phyloP scores from a whole-genome alignment of 2,888 invertebrate genomes.

The Oegoconia quadripuncta region DNA sequence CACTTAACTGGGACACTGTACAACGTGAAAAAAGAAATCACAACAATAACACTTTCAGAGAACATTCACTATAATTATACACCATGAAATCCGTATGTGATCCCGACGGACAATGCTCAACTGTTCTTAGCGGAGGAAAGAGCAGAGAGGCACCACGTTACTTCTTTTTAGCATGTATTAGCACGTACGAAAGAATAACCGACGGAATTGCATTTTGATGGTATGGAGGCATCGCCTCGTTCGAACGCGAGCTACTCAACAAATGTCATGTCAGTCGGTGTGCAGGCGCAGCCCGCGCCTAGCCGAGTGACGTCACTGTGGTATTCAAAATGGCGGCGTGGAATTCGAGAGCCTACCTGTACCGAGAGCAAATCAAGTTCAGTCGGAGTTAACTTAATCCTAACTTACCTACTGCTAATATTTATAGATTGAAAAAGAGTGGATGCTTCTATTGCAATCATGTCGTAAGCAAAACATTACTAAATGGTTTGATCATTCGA shows the following conservation, averaged over 20 bases:
- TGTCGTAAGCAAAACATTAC: too few species aligned
- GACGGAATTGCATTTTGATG: constrained; percentile 66
- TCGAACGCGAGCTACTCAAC: constrained; percentile 58
- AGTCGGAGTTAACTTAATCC: constrained; percentile 5
- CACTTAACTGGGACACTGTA: constrained; percentile 64
- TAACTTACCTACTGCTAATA: background rate
- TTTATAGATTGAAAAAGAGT: too few species aligned
- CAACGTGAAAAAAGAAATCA: constrained; percentile 67
- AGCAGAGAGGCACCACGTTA: constrained; percentile 64
- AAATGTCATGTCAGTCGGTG: constrained; percentile 55
- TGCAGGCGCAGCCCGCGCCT: constrained; percentile 70
- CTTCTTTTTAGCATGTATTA: constrained; percentile 46
- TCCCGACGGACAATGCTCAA: constrained; percentile 44
- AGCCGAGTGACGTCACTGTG: constrained; percentile 69
- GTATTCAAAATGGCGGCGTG: constrained; percentile 76
- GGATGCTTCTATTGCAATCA: too few species aligned
- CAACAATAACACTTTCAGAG: constrained; percentile 64
- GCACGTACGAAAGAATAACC: constrained; percentile 59
- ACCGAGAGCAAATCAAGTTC: constrained; percentile 13
- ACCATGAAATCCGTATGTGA: constrained; percentile 39
- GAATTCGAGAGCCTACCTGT: constrained; percentile 71
- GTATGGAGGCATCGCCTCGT: constrained; percentile 65
- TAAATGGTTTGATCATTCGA: too few species aligned
- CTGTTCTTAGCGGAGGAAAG: constrained; percentile 67
- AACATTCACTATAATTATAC: constrained; percentile 48